Conservation (phyloP, 2,888 invertebrate species). For the Caenorhabditis doughertyi region DNA sequence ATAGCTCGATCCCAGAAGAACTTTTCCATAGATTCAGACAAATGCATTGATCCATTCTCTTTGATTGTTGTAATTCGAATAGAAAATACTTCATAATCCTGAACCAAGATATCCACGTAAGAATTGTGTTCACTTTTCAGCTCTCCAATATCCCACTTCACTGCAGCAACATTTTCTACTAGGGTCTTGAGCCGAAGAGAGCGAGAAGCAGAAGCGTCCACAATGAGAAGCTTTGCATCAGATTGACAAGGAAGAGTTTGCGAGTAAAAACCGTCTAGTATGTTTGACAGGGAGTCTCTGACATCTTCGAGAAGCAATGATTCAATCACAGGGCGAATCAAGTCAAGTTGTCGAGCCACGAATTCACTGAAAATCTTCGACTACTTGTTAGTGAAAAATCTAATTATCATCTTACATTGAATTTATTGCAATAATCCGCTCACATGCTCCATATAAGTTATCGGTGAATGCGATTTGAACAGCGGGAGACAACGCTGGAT, state of each 20-base stretch:
- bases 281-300: conserved; percentile 5
- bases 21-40: conserved; percentile 43
- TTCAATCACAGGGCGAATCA: conserved; percentile 91
- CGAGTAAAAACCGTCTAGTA: conserved; percentile 74
- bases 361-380: conserved; percentile 86
- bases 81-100: conserved; percentile 74
- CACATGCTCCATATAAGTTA: conserved; percentile 89
- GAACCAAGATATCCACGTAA: conserved; percentile 86
- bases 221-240: conserved; percentile 58
- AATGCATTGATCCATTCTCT: conserved; percentile 34
- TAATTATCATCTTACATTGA: conserved; percentile 86
- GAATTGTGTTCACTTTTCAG: conserved; percentile 95
- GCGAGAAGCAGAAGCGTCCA: conserved; percentile 72
- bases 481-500: conserved; percentile 65
- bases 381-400: neutral
- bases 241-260: conserved; percentile 61
- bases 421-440: conserved; percentile 93
- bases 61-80: conserved; percentile 67
- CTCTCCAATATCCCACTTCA: conserved; percentile 91
- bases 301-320: conserved; percentile 86
- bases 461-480: conserved; percentile 84
- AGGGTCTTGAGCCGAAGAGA: conserved; percentile 83
- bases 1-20: conserved; percentile 92
- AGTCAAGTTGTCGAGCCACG: conserved; percentile 91
- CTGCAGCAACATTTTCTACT: conserved; percentile 90